A percentile compares a stretch with the other conserved stretches of the same genome.
These are phyloP conservation scores for Amaurobius ferox DNA, from an alignment of 2,888 invertebrate genomes.

Conservation along the genomic window DNA sequence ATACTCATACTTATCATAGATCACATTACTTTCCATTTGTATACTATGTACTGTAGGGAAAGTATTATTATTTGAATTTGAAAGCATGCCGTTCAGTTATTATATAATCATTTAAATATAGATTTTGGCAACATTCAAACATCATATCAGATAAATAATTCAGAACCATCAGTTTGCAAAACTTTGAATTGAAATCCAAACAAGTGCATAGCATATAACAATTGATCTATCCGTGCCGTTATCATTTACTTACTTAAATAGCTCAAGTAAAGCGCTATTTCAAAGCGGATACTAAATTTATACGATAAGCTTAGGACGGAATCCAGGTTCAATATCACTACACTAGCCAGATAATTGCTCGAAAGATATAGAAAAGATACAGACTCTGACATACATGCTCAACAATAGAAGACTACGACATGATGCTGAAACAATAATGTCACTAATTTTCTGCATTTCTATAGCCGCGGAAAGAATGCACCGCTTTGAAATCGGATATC, in stretches of 20 bases:
- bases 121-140: no score
- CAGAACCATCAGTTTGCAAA: no score
- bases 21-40: no score
- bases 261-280: constrained; percentile 30
- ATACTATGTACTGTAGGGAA: no score
- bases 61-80: no score
- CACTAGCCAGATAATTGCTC: neutral
- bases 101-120: no score
- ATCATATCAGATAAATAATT: no score
- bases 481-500: neutral
- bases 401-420: neutral
- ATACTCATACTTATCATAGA: no score
- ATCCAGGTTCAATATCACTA: neutral
- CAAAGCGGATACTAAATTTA: constrained; percentile 36
- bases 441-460: neutral
- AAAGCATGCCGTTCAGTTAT: no score
- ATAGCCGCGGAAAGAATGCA: neutral
- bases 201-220: no score
- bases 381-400: neutral
- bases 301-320: constrained; percentile 21
- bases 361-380: neutral
- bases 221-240: neutral
- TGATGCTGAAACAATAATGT: neutral
- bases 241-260: constrained; percentile 28
- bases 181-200: no score